A percentile compares a stretch with the other conserved stretches of the same genome.
Conservation (phyloP, 1,140 invertebrate genomes). For the Papilio dardanus region DNA sequence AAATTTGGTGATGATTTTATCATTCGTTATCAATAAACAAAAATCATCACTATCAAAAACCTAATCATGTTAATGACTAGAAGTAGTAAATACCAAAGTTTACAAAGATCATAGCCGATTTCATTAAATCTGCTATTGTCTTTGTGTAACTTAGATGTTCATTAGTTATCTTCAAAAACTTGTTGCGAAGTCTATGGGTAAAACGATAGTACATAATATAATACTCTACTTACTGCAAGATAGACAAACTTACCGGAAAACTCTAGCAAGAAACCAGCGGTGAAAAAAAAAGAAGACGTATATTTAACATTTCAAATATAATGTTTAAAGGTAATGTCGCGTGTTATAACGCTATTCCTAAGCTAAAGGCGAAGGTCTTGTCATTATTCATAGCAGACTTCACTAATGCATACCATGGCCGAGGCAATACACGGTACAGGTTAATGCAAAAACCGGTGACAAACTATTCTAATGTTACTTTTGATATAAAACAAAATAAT, state of each 20-base stretch:
- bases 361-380: slow-evolving; percentile 46
- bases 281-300: not conserved
- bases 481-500: not conserved
- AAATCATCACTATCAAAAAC: not conserved
- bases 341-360: slow-evolving; percentile 43
- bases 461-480: slow-evolving; percentile 52
- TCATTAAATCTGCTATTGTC: too few species aligned
- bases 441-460: slow-evolving; percentile 56
- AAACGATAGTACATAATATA: too few species aligned
- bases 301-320: not conserved
- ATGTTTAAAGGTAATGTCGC: not conserved
- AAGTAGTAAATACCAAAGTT: not conserved
- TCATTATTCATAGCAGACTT: slow-evolving; percentile 71
- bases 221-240: not conserved
- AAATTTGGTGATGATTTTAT: not conserved
- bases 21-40: not conserved
- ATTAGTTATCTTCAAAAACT: not conserved
- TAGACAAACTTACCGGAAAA: not conserved
- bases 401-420: slow-evolving; percentile 75
- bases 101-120: not conserved
- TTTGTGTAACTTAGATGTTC: too few species aligned
- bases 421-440: slow-evolving; percentile 66
- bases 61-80: not conserved
- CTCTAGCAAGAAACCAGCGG: not conserved
- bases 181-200: too few species aligned